phyloP scores from a whole-genome alignment of 92 coral and sea anemone genomes.

The Scolanthus callimorphus region DNA sequence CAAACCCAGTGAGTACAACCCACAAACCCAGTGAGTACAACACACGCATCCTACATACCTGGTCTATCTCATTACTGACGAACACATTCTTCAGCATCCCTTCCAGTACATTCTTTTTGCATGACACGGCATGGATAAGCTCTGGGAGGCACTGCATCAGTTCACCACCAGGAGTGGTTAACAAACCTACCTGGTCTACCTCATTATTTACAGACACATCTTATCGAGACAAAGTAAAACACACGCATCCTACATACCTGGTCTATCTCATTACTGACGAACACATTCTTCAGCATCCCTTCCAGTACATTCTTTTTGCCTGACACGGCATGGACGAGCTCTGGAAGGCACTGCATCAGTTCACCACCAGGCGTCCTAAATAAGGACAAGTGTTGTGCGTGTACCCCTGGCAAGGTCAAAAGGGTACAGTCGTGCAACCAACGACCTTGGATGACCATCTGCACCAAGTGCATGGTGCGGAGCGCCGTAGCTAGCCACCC shows the following conservation, averaged over 20 bases:
- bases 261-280: constrained; percentile 63
- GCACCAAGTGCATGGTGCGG: constrained; percentile 85
- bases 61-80: constrained; percentile 62
- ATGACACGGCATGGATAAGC: constrained; percentile 61
- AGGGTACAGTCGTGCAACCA: constrained; percentile 95
- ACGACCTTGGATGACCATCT: constrained; percentile 95
- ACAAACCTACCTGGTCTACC: no score
- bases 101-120: constrained; percentile 46
- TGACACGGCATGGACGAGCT: constrained; percentile 65
- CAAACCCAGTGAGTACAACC: no score
- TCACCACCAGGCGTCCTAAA: constrained; percentile 51
- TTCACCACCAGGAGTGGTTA: constrained; percentile 30
- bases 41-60: no score
- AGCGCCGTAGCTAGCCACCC: constrained; percentile 94
- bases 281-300: constrained; percentile 54
- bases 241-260: constrained; percentile 32
- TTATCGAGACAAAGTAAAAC: no score
- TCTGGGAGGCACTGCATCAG: constrained; percentile 85
- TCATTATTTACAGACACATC: no score
- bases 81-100: constrained; percentile 59
- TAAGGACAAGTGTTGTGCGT: constrained; percentile 54
- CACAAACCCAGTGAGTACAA: no score
- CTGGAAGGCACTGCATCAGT: constrained; percentile 79
- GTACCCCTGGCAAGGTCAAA: constrained; percentile 79
- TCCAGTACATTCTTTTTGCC: constrained; percentile 49